Evolutionary conservation across 2,888 invertebrate genomes (phyloP).

Genomic region (Trissonchulus latispiculum): DNA sequence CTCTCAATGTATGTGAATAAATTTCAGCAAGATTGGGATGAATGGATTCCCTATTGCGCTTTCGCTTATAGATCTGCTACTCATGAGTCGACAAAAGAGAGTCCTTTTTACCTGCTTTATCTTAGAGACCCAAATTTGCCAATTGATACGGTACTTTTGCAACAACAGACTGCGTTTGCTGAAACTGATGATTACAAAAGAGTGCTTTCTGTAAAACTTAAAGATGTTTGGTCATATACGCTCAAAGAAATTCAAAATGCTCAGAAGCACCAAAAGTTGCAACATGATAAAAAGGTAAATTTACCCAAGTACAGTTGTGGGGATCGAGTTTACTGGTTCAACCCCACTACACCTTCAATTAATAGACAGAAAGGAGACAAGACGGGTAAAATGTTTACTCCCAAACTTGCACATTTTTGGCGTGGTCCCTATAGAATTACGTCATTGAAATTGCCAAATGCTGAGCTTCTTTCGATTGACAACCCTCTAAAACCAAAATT

Average conservation of each 20-base stretch:
- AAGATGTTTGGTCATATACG: neutral
- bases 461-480: neutral
- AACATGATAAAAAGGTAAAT: neutral
- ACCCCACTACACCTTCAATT: neutral
- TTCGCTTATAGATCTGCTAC: conserved; percentile 30
- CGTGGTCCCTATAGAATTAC: neutral
- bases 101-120: neutral
- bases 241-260: neutral
- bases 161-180: neutral
- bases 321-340: neutral
- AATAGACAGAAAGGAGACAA: neutral
- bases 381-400: neutral
- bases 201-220: neutral
- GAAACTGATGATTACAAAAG: neutral
- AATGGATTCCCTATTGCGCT: conserved; percentile 27
- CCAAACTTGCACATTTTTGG: neutral
- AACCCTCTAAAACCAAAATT: neutral
- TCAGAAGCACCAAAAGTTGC: neutral
- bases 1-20: conserved; percentile 30
- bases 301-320: neutral
- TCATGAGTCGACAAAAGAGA: neutral
- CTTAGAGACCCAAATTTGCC: neutral
- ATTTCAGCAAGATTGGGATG: conserved; percentile 34
- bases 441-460: neutral
- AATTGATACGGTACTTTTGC: neutral